A percentile compares a stretch with the other conserved stretches of the same genome.
Evolutionary conservation across 2,888 invertebrate genomes (phyloP).

Genomic region (Cotesia congregata): DNA sequence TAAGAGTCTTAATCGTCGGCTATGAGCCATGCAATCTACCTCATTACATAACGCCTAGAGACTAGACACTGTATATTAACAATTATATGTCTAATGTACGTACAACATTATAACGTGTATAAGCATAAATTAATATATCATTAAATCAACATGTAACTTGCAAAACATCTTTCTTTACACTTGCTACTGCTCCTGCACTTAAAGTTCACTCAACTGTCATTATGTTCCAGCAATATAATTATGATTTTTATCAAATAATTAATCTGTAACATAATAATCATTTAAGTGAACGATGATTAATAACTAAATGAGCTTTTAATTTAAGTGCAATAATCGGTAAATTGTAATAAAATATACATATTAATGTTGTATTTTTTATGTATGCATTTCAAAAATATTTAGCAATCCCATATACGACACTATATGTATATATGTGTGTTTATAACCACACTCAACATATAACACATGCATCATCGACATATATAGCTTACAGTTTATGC

Average conservation of each 20-base stretch:
- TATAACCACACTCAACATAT: not conserved
- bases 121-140: not conserved
- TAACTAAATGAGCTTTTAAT: not conserved
- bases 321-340: too few species aligned
- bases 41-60: constrained; percentile 33
- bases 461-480: too few species aligned
- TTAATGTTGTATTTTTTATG: not conserved
- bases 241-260: not conserved
- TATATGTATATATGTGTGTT: not conserved
- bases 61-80: not conserved
- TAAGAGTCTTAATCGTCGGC: constrained; percentile 46
- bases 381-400: not conserved
- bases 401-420: not conserved
- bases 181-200: not conserved
- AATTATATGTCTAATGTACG: not conserved
- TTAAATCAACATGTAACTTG: not conserved
- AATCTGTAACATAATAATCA: not conserved
- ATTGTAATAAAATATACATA: too few species aligned
- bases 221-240: not conserved
- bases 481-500: not conserved
- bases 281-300: not conserved
- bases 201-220: not conserved
- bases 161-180: too few species aligned
- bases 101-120: not conserved
- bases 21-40: constrained; percentile 33